Percentiles rank a stretch among this genome's conserved stretches.
phyloP scores from a whole-genome alignment of 2,888 invertebrate species.

The Bimastos eiseni region DNA sequence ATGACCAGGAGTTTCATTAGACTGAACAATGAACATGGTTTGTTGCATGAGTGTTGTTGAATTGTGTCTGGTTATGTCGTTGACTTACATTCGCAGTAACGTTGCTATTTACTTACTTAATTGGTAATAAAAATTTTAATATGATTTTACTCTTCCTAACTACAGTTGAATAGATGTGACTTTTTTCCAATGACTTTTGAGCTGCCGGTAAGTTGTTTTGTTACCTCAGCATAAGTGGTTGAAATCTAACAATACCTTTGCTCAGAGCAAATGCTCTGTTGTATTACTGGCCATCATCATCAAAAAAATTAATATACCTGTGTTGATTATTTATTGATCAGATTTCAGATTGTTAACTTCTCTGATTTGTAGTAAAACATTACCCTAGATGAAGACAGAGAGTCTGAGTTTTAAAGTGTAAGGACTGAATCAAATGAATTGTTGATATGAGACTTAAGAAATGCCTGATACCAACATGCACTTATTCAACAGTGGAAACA shows the following conservation, averaged over 20 bases:
- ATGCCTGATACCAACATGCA: too few species aligned
- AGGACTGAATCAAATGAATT: too few species aligned
- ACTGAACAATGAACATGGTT: background rate
- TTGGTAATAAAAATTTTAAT: background rate
- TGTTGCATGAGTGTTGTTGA: background rate
- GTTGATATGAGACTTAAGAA: too few species aligned
- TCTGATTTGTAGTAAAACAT: too few species aligned
- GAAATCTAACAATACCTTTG: background rate
- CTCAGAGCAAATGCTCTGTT: background rate
- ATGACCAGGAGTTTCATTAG: too few species aligned
- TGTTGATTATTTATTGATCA: too few species aligned
- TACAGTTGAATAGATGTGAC: slow-evolving; percentile 62
- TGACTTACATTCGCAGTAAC: background rate
- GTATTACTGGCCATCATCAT: background rate
- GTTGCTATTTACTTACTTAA: background rate
- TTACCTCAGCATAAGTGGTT: background rate
- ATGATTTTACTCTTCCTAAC: background rate
- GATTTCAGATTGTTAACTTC: too few species aligned
- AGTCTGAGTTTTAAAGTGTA: too few species aligned
- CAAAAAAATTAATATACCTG: too few species aligned
- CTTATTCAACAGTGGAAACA: too few species aligned
- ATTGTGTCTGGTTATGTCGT: background rate
- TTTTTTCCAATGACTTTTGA: slow-evolving; percentile 70
- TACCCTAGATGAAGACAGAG: too few species aligned
- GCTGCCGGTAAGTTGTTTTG: slow-evolving; percentile 64